Percentiles rank a stretch among this genome's conserved stretches.
phyloP scores from a whole-genome alignment of 2,113 vertebrate species.

The Hassar affinis region DNA sequence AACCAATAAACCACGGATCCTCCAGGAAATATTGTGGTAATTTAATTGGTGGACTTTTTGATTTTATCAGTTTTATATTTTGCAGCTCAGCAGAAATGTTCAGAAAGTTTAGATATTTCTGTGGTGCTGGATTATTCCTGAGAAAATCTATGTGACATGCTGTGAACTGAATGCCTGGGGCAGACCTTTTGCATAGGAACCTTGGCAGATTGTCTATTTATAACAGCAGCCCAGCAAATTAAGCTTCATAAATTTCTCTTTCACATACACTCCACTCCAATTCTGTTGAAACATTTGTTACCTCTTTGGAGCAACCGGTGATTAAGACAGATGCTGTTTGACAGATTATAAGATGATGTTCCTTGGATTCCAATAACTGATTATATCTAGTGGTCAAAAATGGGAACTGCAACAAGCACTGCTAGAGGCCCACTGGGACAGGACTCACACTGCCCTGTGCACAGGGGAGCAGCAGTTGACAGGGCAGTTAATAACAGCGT shows the following conservation, averaged over 20 bases:
- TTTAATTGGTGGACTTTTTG: background rate
- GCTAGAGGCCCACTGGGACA: background rate
- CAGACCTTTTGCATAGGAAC: background rate
- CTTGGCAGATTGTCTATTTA: background rate
- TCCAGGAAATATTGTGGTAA: background rate
- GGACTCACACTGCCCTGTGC: background rate
- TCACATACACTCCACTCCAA: background rate
- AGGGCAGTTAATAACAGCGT: background rate
- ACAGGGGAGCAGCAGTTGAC: background rate
- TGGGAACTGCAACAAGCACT: background rate
- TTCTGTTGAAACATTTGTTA: background rate
- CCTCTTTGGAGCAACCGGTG: background rate
- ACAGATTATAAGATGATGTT: background rate
- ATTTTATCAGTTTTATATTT: background rate
- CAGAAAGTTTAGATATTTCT: background rate
- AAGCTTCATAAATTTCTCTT: background rate
- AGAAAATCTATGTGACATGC: background rate
- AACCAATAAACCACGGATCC: background rate
- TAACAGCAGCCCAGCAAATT: background rate
- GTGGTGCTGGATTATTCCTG: background rate
- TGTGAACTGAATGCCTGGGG: background rate
- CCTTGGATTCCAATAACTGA: background rate
- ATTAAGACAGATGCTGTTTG: background rate
- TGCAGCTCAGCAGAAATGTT: conserved; percentile 8
- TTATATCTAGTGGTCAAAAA: background rate